Conservation (phyloP, 2,113 vertebrate species). For the Thalassoma bifasciatum region DNA sequence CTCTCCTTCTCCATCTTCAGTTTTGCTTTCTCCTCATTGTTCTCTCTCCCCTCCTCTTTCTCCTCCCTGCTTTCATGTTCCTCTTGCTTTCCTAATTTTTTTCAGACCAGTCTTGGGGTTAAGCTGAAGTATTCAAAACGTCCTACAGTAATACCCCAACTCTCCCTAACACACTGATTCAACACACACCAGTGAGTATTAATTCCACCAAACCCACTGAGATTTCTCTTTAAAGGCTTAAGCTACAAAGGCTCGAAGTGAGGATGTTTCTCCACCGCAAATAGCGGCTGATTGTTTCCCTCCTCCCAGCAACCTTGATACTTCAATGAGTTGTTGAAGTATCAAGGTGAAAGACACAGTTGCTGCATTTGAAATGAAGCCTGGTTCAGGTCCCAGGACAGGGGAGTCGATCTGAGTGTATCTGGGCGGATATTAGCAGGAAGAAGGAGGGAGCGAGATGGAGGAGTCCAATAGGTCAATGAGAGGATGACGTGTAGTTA, state of each 20-base stretch:
- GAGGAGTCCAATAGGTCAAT: slow-evolving; percentile 47
- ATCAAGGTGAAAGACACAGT: slow-evolving; percentile 58
- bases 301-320: slow-evolving; percentile 56
- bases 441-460: slow-evolving; percentile 27
- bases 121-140: slow-evolving; percentile 26
- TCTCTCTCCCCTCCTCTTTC: not conserved
- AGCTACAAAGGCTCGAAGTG: slow-evolving; percentile 55
- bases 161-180: slow-evolving; percentile 9
- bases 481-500: slow-evolving; percentile 29
- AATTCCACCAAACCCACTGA: slow-evolving; percentile 44
- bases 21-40: no score
- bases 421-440: slow-evolving; percentile 21
- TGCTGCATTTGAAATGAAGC: slow-evolving; percentile 50
- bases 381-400: slow-evolving; percentile 34
- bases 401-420: slow-evolving; percentile 35
- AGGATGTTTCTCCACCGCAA: slow-evolving; percentile 28
- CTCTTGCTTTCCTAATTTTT: not conserved
- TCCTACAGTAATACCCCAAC: not conserved
- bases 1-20: not conserved
- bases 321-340: slow-evolving; percentile 40
- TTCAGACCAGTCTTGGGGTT: slow-evolving; percentile 19
- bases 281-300: slow-evolving; percentile 35
- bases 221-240: slow-evolving; percentile 35
- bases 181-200: slow-evolving; percentile 24
- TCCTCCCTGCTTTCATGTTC: not conserved